Conservation (phyloP, 2,113 vertebrate species). For the Ailurus styani region DNA sequence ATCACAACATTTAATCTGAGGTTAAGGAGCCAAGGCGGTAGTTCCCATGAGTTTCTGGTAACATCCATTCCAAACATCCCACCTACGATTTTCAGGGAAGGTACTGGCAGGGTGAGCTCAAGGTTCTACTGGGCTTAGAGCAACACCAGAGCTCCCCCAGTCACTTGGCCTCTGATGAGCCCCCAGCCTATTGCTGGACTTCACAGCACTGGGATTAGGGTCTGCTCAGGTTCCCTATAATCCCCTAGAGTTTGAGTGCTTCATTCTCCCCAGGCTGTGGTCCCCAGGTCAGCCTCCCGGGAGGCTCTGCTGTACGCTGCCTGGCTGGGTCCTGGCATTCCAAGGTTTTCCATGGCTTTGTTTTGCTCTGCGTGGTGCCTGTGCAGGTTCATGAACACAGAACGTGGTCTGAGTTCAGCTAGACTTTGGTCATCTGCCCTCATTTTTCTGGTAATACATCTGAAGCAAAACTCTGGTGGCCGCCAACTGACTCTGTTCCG, state of each 20-base stretch:
- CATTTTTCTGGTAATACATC: background rate
- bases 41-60: background rate
- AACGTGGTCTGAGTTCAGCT: background rate
- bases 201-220: background rate
- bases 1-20: background rate
- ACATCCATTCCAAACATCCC: background rate
- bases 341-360: background rate
- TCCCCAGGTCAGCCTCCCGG: background rate
- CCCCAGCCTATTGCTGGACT: background rate
- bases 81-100: background rate
- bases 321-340: background rate
- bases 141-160: background rate
- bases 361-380: background rate
- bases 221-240: too few relatives aligned
- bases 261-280: background rate
- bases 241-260: background rate
- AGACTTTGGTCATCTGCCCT: background rate
- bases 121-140: background rate
- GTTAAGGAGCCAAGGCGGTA: background rate
- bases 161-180: background rate
- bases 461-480: background rate
- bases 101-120: background rate
- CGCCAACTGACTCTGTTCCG: background rate
- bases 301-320: accelerated
- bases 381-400: background rate